phyloP scores from a whole-genome alignment of 2,797 vertebrate species.

The Malacoraja senta region DNA sequence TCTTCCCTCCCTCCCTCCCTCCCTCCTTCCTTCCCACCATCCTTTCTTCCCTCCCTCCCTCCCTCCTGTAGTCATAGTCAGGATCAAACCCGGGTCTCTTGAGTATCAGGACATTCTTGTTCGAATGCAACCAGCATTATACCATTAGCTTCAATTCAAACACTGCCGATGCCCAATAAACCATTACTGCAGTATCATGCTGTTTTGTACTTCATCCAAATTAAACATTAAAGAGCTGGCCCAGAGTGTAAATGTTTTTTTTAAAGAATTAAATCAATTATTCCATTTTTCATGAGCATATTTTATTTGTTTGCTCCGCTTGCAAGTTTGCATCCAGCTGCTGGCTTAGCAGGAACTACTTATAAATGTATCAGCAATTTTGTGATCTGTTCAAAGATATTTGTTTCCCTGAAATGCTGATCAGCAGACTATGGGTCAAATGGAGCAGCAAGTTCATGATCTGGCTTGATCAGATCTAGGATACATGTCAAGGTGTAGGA shows the following conservation, averaged over 20 bases:
- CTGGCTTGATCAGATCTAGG: not conserved
- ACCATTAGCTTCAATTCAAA: not conserved
- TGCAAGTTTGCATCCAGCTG: not conserved
- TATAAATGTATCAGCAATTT: not conserved
- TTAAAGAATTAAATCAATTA: not conserved
- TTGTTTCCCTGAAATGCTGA: not conserved
- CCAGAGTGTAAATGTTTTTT: no score
- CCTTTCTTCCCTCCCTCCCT: no score
- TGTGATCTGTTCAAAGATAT: not conserved
- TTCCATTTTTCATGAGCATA: not conserved
- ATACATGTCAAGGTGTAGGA: not conserved
- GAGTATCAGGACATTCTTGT: not conserved
- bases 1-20: no score
- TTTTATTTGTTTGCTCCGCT: not conserved
- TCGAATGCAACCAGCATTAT: not conserved
- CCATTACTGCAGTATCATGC: not conserved
- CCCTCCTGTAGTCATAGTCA: no score
- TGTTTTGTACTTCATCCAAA: constrained; percentile 8
- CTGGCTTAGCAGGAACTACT: no score
- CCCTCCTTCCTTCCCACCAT: no score
- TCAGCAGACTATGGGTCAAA: not conserved
- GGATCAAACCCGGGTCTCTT: no score
- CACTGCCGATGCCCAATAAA: not conserved
- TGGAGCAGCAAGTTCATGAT: not conserved
- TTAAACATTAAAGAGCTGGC: not conserved